Evolutionary conservation across 2,113 vertebrate genomes (phyloP).

Genomic region (Heloderma charlesbogerti): DNA sequence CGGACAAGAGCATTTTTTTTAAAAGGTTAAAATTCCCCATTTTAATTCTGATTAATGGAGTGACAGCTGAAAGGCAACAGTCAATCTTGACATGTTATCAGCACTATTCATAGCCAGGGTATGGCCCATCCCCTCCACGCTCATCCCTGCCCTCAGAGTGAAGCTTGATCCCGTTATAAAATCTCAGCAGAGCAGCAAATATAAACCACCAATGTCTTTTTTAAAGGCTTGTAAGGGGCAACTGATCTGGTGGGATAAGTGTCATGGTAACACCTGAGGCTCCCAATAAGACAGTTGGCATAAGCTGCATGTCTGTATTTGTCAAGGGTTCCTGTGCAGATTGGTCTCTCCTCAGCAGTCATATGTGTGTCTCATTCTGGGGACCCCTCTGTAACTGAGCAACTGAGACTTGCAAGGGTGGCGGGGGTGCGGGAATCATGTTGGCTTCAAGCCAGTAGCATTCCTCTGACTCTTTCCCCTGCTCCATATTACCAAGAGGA

Average conservation of each 20-base stretch:
- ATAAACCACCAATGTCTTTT: not conserved
- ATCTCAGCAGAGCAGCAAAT: conserved; percentile 34
- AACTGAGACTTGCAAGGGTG: conserved; percentile 29
- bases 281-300: not conserved
- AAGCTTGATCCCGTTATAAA: conserved; percentile 16
- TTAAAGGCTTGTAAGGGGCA: conserved; percentile 21
- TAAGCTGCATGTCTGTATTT: not conserved
- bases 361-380: not conserved
- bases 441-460: conserved; percentile 12
- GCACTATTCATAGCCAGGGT: conserved; percentile 2
- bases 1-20: not conserved
- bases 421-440: conserved; percentile 41
- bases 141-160: not conserved
- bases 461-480: not conserved
- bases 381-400: conserved; percentile 3
- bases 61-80: not conserved
- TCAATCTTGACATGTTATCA: not conserved
- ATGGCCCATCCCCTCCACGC: not conserved
- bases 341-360: not conserved
- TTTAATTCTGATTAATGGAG: not conserved
- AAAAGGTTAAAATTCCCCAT: not conserved
- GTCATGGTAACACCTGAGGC: too few relatives aligned
- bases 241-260: not conserved
- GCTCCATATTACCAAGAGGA: not conserved
- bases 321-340: not conserved